These are phyloP conservation scores for Leucosticte australis DNA, from an alignment of 2,113 vertebrate genomes.

Conservation along the genomic window DNA sequence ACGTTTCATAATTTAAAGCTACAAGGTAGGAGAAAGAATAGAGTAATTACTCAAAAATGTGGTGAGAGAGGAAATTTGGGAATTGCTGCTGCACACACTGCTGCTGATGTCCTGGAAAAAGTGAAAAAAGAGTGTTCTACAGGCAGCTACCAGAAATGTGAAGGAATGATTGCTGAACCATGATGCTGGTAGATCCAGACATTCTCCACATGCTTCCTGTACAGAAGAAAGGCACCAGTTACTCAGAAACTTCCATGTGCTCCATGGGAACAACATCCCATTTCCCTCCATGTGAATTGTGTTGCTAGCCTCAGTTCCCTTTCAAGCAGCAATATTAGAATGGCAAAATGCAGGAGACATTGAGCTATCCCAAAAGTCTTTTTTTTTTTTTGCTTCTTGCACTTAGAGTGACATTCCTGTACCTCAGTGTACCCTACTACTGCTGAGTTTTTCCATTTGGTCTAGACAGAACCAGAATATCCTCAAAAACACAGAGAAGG, in stretches of 20 bases:
- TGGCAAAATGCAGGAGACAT: background rate
- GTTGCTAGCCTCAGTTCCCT: background rate
- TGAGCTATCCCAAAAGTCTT: background rate
- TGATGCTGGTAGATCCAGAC: background rate
- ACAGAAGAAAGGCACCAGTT: background rate
- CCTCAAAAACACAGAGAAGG: background rate
- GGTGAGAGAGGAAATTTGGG: background rate
- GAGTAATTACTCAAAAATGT: background rate
- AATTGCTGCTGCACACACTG: fast-evolving
- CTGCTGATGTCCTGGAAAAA: background rate
- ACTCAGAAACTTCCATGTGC: background rate
- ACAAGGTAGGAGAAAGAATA: background rate
- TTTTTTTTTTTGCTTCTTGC: background rate
- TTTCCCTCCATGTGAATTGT: background rate
- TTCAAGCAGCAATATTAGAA: background rate
- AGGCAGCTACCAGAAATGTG: background rate
- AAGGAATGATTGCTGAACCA: background rate
- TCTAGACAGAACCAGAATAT: background rate
- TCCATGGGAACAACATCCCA: background rate
- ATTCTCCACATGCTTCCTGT: fast-evolving
- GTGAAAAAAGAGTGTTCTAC: background rate
- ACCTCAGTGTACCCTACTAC: background rate
- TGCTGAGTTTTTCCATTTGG: background rate
- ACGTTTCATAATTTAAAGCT: background rate
- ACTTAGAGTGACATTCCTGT: fast-evolving